Evolutionary conservation across 2,797 vertebrate genomes (phyloP).

Genomic region (Dromococcyx pavoninus): DNA sequence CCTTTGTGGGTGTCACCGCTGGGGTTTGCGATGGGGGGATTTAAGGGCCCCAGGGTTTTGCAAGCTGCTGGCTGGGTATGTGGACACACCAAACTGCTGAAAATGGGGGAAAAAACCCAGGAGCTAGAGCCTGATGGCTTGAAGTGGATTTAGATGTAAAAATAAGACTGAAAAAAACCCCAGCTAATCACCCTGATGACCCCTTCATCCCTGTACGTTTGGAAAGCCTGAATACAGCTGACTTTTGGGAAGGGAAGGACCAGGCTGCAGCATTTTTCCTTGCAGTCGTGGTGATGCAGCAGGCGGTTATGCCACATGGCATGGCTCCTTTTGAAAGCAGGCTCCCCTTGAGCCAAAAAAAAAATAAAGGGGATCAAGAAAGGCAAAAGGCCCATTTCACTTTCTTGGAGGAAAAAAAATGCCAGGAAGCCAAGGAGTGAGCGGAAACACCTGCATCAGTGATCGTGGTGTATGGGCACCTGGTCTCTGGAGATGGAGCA

Average conservation of each 20-base stretch:
- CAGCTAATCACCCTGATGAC: not conserved
- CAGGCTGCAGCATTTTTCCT: not conserved
- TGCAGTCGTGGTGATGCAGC: not conserved
- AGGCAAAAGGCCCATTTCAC: not conserved
- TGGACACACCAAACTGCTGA: not conserved
- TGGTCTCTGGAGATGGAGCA: not conserved
- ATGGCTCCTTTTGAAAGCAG: not conserved
- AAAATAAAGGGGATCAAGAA: not conserved
- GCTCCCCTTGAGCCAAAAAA: not conserved
- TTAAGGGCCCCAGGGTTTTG: not conserved
- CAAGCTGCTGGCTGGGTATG: not conserved
- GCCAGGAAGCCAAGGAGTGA: fast-evolving
- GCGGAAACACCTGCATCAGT: not conserved
- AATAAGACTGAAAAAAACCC: not conserved
- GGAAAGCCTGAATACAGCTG: not conserved
- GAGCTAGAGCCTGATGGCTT: not conserved
- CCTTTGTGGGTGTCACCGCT: not conserved
- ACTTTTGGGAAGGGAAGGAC: not conserved
- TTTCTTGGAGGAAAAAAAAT: not conserved
- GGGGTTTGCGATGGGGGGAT: not conserved
- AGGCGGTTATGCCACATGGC: not conserved
- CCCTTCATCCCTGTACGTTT: not conserved
- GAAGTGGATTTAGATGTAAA: not conserved
- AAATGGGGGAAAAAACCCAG: fast-evolving
- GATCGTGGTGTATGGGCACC: not conserved